Evolutionary conservation across 2,113 vertebrate genomes (phyloP), one percentile per base, ranked within the genome.

Genomic region (Poeciliopsis prolifica): DNA sequence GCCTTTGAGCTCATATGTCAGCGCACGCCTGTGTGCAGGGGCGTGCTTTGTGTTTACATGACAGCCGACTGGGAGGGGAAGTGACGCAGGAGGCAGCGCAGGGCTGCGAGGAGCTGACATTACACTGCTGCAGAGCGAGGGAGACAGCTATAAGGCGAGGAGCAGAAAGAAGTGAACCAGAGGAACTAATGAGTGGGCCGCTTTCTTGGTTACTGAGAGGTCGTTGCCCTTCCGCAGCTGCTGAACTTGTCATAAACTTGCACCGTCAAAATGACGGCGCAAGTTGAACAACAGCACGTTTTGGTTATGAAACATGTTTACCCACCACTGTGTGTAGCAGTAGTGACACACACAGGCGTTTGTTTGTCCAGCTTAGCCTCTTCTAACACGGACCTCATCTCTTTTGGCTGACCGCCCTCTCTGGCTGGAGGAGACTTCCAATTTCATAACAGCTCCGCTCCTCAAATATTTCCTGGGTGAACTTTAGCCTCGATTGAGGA

Each of bases 41-140:
- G 84, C 82, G 81, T 84, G 82, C 69, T 77, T 29, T 81, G 85
- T 94, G 91, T 93, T 93, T 93, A 92, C 92, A 89, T 89, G 86
- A 87, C 72, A 65, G 79, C 71, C 70, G 75, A 90, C 73, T 82
- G 74, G 68, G 63, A 89, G 68, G 81, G 87, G 91, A 92, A 94
- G 93, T 93, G 93, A 93, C 88, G 92, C 87, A 89, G 91, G 79
- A 91, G 85, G 74, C 70, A 71, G 78, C 6, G 3, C 76, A 87
- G 83, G 84, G 74, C 77, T 67, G 84, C 78, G 84, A 81, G 83
- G 80, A 79, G 90, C 91, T 91, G 91, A 90, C 83, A 83, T 90
- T 81, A 88, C 85, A 65, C 73, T 72, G 77, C 84, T 87, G 88
- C 85, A 87, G 82, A 77, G 70, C 17, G 76, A 82, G 35, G 65